Evolutionary conservation across 1,140 invertebrate species (phyloP).

Genomic region (Melitaea cinxia): DNA sequence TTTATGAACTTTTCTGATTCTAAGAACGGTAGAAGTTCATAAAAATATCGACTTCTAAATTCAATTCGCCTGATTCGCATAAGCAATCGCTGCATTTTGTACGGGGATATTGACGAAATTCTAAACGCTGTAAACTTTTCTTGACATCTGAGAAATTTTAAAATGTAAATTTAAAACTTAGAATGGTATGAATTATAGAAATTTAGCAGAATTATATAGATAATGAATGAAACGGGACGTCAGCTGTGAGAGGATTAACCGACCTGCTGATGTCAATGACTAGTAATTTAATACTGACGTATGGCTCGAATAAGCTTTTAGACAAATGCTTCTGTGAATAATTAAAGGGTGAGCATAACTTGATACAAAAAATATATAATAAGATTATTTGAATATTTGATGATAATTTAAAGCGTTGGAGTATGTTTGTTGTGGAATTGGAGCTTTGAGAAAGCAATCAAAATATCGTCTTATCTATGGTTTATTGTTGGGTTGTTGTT

Average conservation of each 20-base stretch:
- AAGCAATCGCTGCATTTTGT: slow-evolving; percentile 39
- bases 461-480: too few species aligned
- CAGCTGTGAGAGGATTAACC: slow-evolving; percentile 25
- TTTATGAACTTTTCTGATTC: slow-evolving; percentile 55
- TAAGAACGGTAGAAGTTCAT: slow-evolving; percentile 41
- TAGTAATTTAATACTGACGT: slow-evolving; percentile 32
- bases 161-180: not conserved
- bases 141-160: slow-evolving; percentile 3
- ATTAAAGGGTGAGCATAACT: slow-evolving; percentile 1
- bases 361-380: slow-evolving; percentile 18
- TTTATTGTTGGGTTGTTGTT: too few species aligned
- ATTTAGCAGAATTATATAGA: not conserved
- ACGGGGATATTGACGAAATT: slow-evolving; percentile 24
- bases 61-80: slow-evolving; percentile 45
- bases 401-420: too few species aligned
- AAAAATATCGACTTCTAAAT: slow-evolving; percentile 43
- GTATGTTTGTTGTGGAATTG: too few species aligned
- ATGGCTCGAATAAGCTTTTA: slow-evolving; percentile 19
- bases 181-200: not conserved
- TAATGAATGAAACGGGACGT: too few species aligned
- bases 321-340: slow-evolving; percentile 16
- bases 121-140: slow-evolving; percentile 27
- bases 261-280: slow-evolving; percentile 19
- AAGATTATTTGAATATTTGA: not conserved
- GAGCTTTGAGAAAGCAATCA: too few species aligned